Percentiles rank a stretch among this genome's conserved stretches.
phyloP scores from a whole-genome alignment of 2,888 invertebrate species.

The Pheosia gnoma region DNA sequence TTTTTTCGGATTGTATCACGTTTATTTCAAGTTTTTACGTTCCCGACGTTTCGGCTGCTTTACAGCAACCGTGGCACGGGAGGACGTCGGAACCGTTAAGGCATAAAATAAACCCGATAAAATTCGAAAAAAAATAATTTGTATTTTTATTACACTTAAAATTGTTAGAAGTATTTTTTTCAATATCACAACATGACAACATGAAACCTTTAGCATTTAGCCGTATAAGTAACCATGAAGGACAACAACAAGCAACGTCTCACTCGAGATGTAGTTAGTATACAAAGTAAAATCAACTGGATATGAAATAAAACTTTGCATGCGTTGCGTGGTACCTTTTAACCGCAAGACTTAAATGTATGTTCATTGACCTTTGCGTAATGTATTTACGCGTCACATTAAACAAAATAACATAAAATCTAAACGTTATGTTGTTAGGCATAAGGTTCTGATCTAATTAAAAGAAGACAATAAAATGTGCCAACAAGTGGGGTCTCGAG shows the following conservation, averaged over 20 bases:
- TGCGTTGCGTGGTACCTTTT: neutral
- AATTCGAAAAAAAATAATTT: too few relatives aligned
- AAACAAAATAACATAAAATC: neutral
- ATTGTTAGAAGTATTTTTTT: too few relatives aligned
- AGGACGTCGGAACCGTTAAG: too few relatives aligned
- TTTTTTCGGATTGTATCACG: too few relatives aligned
- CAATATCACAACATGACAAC: constrained; percentile 4
- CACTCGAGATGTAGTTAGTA: neutral
- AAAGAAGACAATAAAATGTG: neutral
- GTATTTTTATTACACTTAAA: too few relatives aligned
- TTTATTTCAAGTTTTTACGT: too few relatives aligned
- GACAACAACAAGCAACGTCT: neutral
- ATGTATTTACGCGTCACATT: neutral
- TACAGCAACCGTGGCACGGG: too few relatives aligned
- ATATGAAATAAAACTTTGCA: neutral
- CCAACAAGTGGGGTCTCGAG: too few relatives aligned
- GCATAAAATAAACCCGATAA: too few relatives aligned
- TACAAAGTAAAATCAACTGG: neutral
- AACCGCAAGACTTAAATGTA: neutral
- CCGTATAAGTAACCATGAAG: neutral
- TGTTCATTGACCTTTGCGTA: constrained; percentile 6
- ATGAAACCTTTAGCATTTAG: neutral
- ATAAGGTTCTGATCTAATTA: neutral
- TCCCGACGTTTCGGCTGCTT: too few relatives aligned
- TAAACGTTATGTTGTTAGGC: neutral